A percentile compares a stretch with the other conserved stretches of the same genome.
Conservation (phyloP, 2,888 invertebrate genomes). For the Ramazzottius varieornatus region DNA sequence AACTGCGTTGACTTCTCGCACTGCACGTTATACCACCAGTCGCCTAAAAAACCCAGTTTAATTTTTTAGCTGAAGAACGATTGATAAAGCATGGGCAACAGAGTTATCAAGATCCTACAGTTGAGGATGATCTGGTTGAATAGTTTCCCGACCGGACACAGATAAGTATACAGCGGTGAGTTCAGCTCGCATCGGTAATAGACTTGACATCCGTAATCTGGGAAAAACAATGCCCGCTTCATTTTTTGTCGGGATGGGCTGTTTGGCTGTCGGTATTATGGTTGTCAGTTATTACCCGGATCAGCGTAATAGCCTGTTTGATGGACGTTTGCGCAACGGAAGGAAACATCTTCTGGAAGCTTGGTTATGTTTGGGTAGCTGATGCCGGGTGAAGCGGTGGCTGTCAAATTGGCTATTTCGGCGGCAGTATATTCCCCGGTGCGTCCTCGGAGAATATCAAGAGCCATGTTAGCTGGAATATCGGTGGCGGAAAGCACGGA, state of each 20-base stretch:
- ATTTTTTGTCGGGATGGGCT: no score
- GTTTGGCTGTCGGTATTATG: no score
- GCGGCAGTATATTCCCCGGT: background rate
- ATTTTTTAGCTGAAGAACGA: background rate
- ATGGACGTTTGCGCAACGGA: background rate
- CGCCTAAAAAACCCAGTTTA: background rate
- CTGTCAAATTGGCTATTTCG: background rate
- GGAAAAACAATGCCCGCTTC: no score
- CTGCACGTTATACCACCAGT: conserved; percentile 2
- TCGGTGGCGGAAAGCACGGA: background rate
- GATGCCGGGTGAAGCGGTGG: background rate
- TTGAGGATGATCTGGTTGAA: background rate
- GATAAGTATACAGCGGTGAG: background rate
- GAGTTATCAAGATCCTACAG: background rate
- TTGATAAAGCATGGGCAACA: background rate
- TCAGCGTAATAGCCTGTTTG: background rate
- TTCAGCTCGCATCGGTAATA: background rate
- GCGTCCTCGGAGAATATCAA: background rate
- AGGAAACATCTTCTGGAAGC: background rate
- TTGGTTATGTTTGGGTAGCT: background rate
- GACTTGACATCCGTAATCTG: background rate
- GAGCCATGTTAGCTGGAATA: background rate
- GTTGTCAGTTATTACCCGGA: no score
- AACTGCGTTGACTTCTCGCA: background rate
- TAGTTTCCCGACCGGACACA: background rate